phyloP scores from a whole-genome alignment of 2,113 vertebrate species.

The Colinus virginianus region DNA sequence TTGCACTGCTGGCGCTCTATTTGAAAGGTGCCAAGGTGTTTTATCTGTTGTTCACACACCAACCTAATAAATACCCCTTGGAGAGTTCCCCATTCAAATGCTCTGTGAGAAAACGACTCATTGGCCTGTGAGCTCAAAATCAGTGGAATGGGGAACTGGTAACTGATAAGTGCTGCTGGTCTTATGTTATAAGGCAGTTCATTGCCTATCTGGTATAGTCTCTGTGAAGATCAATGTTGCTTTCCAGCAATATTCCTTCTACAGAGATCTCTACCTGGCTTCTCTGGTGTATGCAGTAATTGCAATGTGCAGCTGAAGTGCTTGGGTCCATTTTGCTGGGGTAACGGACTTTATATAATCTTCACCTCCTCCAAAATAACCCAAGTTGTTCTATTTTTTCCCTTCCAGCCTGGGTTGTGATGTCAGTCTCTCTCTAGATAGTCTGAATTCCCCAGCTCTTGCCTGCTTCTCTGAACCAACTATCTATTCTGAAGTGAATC shows the following conservation, averaged over 20 bases:
- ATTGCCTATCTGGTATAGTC: background rate
- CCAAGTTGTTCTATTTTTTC: background rate
- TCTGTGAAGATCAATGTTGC: background rate
- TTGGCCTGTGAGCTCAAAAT: background rate
- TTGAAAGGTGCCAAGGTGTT: background rate
- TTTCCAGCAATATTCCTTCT: background rate
- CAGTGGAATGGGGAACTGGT: background rate
- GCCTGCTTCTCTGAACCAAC: background rate
- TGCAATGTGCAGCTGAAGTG: background rate
- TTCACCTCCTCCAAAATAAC: background rate
- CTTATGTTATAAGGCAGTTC: background rate
- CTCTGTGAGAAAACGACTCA: background rate
- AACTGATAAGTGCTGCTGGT: background rate
- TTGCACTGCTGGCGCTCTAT: background rate
- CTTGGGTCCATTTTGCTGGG: constrained; percentile 13
- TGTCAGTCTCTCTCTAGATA: constrained; percentile 26
- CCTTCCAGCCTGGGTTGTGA: background rate
- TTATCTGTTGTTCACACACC: background rate
- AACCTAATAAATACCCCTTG: background rate
- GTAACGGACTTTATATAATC: background rate
- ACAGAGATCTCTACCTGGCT: background rate
- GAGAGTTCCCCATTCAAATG: background rate
- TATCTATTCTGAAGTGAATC: background rate
- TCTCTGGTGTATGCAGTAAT: background rate
- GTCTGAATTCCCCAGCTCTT: constrained; percentile 28